Percentiles rank a stretch among this genome's conserved stretches.
Conservation (phyloP, 2,888 invertebrate genomes). For the Nymphalis urticae region DNA sequence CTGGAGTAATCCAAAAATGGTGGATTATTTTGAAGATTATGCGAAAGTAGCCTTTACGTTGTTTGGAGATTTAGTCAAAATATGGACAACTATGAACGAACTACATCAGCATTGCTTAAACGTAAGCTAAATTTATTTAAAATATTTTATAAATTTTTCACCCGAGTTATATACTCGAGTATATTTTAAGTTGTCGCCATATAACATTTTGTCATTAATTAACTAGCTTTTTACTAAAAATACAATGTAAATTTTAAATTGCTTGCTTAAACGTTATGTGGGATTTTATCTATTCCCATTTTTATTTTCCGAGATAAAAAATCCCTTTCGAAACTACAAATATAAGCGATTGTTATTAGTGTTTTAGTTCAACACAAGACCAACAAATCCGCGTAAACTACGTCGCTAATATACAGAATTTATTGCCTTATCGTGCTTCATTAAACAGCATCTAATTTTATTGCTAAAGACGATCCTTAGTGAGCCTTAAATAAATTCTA, state of each 20-base stretch:
- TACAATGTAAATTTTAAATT: too few relatives aligned
- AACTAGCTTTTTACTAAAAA: background rate
- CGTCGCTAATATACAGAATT: too few relatives aligned
- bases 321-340: too few relatives aligned
- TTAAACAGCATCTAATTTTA: background rate
- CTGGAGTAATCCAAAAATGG: conserved; percentile 77
- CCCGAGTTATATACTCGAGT: background rate
- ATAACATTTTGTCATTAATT: too few relatives aligned
- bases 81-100: conserved; percentile 90
- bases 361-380: too few relatives aligned
- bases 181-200: too few relatives aligned
- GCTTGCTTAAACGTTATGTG: too few relatives aligned
- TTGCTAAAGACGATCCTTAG: conserved; percentile 6
- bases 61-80: conserved; percentile 84
- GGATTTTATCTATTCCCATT: background rate
- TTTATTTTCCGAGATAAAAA: background rate
- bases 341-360: too few relatives aligned
- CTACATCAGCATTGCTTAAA: conserved; percentile 81
- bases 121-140: conserved; percentile 49
- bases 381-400: too few relatives aligned
- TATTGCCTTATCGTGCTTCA: too few relatives aligned
- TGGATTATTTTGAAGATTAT: conserved; percentile 80
- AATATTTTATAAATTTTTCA: conserved; percentile 7
- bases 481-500: conserved; percentile 17
- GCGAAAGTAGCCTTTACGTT: conserved; percentile 79